A percentile compares a stretch with the other conserved stretches of the same genome.
These are phyloP conservation scores for Zonitis immaculata DNA, from an alignment of 2,888 invertebrate species.

Conservation along the genomic window DNA sequence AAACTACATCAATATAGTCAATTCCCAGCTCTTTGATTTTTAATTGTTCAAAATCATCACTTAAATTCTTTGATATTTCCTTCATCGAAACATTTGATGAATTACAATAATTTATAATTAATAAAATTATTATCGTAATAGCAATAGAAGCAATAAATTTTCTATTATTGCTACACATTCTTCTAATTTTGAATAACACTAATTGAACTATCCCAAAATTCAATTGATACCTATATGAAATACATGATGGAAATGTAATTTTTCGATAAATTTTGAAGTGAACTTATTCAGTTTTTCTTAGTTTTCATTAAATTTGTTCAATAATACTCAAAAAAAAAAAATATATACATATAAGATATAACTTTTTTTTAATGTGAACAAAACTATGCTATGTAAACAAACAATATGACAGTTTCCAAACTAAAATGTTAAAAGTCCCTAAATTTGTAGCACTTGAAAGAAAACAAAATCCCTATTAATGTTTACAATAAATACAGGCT, in stretches of 20 bases:
- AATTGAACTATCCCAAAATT: neutral
- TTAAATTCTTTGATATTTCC: constrained; percentile 33
- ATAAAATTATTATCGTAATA: constrained; percentile 3
- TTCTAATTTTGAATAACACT: constrained; percentile 1
- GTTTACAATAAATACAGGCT: too few relatives aligned
- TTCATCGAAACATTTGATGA: constrained; percentile 20
- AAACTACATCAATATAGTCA: constrained; percentile 39
- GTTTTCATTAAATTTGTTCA: neutral
- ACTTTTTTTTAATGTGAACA: neutral
- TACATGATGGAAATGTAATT: too few relatives aligned
- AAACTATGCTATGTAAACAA: neutral
- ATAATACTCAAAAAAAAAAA: too few relatives aligned
- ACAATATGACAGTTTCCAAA: neutral
- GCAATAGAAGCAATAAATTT: constrained; percentile 5
- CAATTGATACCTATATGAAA: too few relatives aligned
- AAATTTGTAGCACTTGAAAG: neutral
- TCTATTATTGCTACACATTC: constrained; percentile 4
- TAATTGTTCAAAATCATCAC: constrained; percentile 35
- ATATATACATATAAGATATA: too few relatives aligned
- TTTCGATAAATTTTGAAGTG: too few relatives aligned
- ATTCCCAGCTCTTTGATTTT: constrained; percentile 43
- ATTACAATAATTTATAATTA: neutral
- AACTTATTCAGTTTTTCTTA: neutral
- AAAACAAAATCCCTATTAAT: neutral
- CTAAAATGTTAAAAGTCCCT: too few relatives aligned